phyloP scores from a whole-genome alignment of 2,797 vertebrate species.

The Cirrhinus molitorella region DNA sequence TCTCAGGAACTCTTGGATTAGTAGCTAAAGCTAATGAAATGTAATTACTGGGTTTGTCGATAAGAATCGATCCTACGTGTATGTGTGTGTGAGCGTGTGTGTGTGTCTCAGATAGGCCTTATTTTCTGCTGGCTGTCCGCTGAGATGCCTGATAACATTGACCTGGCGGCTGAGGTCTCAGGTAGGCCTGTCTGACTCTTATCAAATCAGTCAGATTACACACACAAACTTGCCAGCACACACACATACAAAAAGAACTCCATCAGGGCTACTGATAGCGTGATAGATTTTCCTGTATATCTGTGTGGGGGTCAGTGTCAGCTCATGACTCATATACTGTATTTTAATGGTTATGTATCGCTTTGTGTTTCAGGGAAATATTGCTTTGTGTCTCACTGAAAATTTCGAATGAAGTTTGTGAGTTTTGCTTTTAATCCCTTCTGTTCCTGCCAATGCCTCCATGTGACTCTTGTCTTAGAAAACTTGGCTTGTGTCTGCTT shows the following conservation, averaged over 20 bases:
- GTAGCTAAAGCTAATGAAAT: constrained; percentile 85
- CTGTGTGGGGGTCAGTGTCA: constrained; percentile 36
- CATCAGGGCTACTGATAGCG: constrained; percentile 20
- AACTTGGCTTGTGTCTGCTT: constrained; percentile 29
- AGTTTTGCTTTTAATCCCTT: constrained; percentile 19
- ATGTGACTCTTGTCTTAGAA: constrained; percentile 19
- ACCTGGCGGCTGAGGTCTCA: constrained; percentile 76
- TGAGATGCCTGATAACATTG: constrained; percentile 81
- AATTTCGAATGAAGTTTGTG: constrained; percentile 23
- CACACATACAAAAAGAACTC: constrained; percentile 46
- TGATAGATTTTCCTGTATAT: constrained; percentile 40
- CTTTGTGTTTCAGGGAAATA: background rate
- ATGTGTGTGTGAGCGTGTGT: constrained; percentile 43
- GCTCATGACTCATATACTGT: constrained; percentile 17
- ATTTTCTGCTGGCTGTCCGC: constrained; percentile 76
- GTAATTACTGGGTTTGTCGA: constrained; percentile 87
- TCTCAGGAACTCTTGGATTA: constrained; percentile 74
- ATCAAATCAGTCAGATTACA: constrained; percentile 63
- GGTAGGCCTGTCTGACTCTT: constrained; percentile 74
- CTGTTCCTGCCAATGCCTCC: constrained; percentile 6
- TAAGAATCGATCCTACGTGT: constrained; percentile 79
- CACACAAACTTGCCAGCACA: constrained; percentile 53
- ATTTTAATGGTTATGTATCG: constrained; percentile 8
- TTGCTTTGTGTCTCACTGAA: background rate
- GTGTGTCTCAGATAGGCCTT: constrained; percentile 63